phyloP scores from a whole-genome alignment of 2,113 vertebrate species.

The Perca fluviatilis region DNA sequence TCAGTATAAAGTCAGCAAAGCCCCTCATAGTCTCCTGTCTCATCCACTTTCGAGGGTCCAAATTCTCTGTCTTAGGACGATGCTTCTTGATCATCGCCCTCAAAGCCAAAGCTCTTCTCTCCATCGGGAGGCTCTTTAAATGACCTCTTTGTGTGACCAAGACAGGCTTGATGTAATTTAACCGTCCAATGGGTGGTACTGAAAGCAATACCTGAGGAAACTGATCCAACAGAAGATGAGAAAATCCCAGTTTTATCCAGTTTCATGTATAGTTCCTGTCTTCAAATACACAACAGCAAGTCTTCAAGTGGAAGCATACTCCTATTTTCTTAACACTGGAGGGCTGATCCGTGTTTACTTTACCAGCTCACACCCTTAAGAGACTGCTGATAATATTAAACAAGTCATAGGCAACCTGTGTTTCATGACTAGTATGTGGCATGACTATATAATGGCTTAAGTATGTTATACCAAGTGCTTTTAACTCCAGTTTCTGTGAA shows the following conservation, averaged over 20 bases:
- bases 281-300: not conserved
- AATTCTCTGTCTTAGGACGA: conserved; percentile 63
- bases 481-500: conserved; percentile 3
- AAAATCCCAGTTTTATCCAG: not conserved
- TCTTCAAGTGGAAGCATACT: conserved; percentile 13
- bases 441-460: not conserved
- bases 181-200: not conserved
- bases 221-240: not conserved
- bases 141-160: not conserved
- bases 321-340: conserved; percentile 13
- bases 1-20: conserved; percentile 74
- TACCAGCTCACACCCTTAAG: conserved; percentile 74
- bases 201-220: not conserved
- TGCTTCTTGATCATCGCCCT: conserved; percentile 66
- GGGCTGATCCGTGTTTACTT: conserved; percentile 76
- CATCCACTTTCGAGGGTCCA: conserved; percentile 78
- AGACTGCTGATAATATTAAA: conserved; percentile 15
- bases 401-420: conserved; percentile 18
- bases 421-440: not conserved
- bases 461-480: not conserved
- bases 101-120: conserved; percentile 59
- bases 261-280: not conserved
- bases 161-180: not conserved
- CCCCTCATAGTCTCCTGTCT: conserved; percentile 61
- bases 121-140: conserved; percentile 65